Evolutionary conservation across 2,113 vertebrate genomes (phyloP).

Genomic region (Dolichotis patagonum): DNA sequence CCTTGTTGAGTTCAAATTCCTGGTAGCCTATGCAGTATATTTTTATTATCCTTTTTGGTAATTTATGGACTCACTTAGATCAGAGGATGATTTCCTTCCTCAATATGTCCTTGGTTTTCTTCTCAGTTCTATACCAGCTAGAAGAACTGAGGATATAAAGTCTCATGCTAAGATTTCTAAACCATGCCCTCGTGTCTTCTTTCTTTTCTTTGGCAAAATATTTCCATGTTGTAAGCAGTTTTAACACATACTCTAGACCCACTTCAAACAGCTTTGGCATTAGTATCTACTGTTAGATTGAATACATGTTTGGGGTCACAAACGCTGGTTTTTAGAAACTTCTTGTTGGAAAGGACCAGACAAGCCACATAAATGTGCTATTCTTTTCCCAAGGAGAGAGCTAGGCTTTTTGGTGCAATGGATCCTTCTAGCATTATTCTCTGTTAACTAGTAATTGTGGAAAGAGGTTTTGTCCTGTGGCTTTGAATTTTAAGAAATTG

Average conservation of each 20-base stretch:
- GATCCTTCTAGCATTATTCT: background rate
- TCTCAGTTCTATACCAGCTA: background rate
- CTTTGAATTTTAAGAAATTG: slow-evolving; percentile 32
- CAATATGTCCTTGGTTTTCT: background rate
- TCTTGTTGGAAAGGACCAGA: background rate
- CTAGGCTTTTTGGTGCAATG: background rate
- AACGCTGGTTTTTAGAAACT: slow-evolving; percentile 46
- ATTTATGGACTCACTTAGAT: background rate
- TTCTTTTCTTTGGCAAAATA: background rate
- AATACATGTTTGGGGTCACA: slow-evolving; percentile 4
- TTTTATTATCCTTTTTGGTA: background rate
- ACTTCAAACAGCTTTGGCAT: background rate
- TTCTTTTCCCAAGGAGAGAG: no score
- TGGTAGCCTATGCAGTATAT: background rate
- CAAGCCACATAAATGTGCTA: background rate
- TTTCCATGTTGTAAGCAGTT: no score
- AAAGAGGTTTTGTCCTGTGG: background rate
- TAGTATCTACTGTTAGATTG: background rate
- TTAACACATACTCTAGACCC: background rate
- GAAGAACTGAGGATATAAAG: background rate
- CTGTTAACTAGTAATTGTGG: background rate
- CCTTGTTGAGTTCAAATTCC: background rate
- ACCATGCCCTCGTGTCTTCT: fast-evolving
- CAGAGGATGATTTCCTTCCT: background rate
- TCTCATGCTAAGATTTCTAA: background rate